phyloP scores from a whole-genome alignment of 2,888 invertebrate genomes.

The Eupithecia exiguata region DNA sequence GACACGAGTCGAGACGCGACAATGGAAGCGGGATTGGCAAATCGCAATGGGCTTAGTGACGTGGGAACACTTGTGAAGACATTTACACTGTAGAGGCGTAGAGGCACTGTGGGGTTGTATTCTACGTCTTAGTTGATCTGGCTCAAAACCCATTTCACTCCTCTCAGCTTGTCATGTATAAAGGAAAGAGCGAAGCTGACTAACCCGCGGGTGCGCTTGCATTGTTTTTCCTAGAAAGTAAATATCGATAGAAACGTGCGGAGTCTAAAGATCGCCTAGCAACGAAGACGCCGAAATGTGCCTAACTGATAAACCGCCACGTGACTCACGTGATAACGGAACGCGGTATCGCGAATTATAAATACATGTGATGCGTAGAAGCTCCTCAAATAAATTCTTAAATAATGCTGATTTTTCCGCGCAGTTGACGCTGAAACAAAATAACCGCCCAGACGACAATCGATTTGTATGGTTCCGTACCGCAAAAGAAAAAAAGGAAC shows the following conservation, averaged over 20 bases:
- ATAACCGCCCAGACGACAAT: conserved; percentile 54
- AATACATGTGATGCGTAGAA: conserved; percentile 29
- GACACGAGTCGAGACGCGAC: conserved; percentile 19
- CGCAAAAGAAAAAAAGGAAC: too few species aligned
- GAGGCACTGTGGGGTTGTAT: neutral
- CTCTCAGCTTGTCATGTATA: neutral
- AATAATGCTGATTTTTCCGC: conserved; percentile 52
- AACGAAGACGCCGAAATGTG: neutral
- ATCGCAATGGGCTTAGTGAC: conserved; percentile 25
- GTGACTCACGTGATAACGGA: conserved; percentile 25
- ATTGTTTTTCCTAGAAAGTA: conserved; percentile 1
- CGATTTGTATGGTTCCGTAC: too few species aligned
- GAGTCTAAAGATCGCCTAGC: conserved; percentile 10
- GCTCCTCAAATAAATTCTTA: conserved; percentile 50
- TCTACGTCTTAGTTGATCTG: conserved; percentile 5
- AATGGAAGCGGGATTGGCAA: conserved; percentile 39
- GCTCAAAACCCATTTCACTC: neutral
- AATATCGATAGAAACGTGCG: neutral
- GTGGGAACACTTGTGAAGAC: conserved; percentile 18
- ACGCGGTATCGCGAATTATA: conserved; percentile 22
- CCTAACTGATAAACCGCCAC: neutral
- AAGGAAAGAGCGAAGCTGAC: neutral
- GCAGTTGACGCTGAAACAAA: conserved; percentile 46
- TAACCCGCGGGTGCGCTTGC: neutral
- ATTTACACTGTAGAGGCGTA: conserved; percentile 1